Evolutionary conservation across 2,888 invertebrate genomes (phyloP), one percentile per base, ranked within the genome.

Genomic region (Ormyrus labotus): DNA sequence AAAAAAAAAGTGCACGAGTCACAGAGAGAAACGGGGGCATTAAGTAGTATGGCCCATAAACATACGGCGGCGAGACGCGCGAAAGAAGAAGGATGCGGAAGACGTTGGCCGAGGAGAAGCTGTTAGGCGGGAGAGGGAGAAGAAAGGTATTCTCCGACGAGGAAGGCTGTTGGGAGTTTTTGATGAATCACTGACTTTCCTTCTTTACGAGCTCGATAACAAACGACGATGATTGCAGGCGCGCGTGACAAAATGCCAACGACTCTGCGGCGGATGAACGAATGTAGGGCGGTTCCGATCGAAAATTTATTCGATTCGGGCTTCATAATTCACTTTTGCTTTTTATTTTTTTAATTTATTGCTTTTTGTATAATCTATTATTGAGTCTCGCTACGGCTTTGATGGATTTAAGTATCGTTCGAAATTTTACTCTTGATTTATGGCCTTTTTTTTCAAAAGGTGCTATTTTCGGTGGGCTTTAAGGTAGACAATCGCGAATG

Each of bases 41-140:
- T 73, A 64, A 83, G 67, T 64, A 51, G 72, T 13, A 58, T 73
- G 60, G 61, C 57, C 60, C 55, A 75, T 77, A 63, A 79, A 78
- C 57, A 71, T 48, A 55, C 67, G 67, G 51, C 48, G 57, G 57
- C 34, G 6, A 10, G 6, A 50, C 58, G 51, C 58, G 34, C 19
- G 11, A 34, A 60, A 34, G 60, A 19, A 47, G 19, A 7, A 34
- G 34, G 34, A 34, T 34, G 34, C 34, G 34, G 34, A 34, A 4
- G 34, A 34, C 34, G 34, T 4, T 34, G 34, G 3, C 34, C 19
- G 19, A 19, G 19, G 34, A 34, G 34, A 3, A 34, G 34, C 34
- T 34, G 2, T 34, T 34, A 34, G 34, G 34, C 3, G 34, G 34
- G 34, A 34, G 34, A 19, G 34, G 34, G 34, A 0, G 34, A 34